These are phyloP conservation scores for Andrena flavipes DNA, from an alignment of 2,888 invertebrate genomes.

Conservation along the genomic window DNA sequence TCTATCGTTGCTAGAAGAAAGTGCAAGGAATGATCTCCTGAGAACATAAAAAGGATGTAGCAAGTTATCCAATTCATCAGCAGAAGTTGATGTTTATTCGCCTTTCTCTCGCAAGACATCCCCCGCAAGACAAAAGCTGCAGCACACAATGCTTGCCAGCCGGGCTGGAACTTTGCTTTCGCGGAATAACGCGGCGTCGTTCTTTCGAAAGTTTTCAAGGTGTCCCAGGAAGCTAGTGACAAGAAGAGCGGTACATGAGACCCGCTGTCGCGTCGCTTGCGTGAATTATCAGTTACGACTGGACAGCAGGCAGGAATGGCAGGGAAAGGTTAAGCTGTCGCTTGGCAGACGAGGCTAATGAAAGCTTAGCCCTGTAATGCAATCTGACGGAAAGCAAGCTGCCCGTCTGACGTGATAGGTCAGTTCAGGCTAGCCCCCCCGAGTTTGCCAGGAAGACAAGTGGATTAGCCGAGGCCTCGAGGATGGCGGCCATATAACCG, in stretches of 20 bases:
- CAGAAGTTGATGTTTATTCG: conserved; percentile 14
- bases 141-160: conserved; percentile 3
- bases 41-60: not conserved
- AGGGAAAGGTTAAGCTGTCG: conserved; percentile 79
- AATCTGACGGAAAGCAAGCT: conserved; percentile 77
- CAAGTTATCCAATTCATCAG: conserved; percentile 26
- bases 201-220: conserved; percentile 7
- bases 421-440: conserved; percentile 67
- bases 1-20: not conserved
- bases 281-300: conserved; percentile 73
- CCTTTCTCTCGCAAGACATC: not conserved
- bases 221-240: not conserved
- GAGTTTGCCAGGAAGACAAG: conserved; percentile 73
- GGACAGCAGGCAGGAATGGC: conserved; percentile 47
- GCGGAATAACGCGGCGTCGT: not conserved
- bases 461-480: conserved; percentile 73
- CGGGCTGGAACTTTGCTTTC: conserved; percentile 10
- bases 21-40: not conserved
- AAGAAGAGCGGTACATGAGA: conserved; percentile 16
- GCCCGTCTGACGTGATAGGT: conserved; percentile 78
- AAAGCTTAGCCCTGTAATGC: conserved; percentile 80
- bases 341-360: conserved; percentile 79
- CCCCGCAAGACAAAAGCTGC: conserved; percentile 25
- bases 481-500: conserved; percentile 69
- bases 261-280: conserved; percentile 49